Evolutionary conservation across 2,113 vertebrate species (phyloP), one percentile per base, ranked within the genome.

Genomic region (Sturnira hondurensis): DNA sequence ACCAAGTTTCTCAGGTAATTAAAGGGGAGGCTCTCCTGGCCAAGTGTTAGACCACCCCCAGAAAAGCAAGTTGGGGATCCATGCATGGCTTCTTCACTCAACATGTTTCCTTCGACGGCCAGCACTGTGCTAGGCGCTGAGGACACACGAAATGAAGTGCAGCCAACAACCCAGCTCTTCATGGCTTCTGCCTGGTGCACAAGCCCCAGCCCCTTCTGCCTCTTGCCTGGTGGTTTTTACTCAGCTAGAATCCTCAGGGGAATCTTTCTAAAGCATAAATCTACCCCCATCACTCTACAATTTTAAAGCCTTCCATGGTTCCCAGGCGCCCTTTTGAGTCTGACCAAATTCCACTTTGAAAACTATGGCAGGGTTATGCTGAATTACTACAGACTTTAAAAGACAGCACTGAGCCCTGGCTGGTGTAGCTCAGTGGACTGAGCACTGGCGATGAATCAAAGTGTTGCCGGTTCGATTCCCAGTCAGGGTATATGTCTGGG

Each of bases 141-240:
- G 58, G 77, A 47, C 5, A 50, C 2, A 0, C 0, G 11, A 6
- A 12, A 16, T 8, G 31, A 73, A 41, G 16, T 12, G 16, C 13
- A 50, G 47, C 26, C 22, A 26, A 58, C 14, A 9, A n/a, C 14
- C 36, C 8, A 65, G 61, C 41, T 78, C 76, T 85, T 54, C 17
- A 0, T 11, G 22, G 11, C 28, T 36, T 28, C 5, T 3, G 45
- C 41, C 58, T 89, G n/a, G 50, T 80, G 47, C 2, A 31, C 19
- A n/a, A 31, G 33, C 11, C 28, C 28, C 20, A 54, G n/a, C 50
- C 20, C 20, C 76, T n/a, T 20, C 6, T 3, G 68, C 56, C 67
- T 80, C 78, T 74, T 4, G 26, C 45, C 54, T 20, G 14, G n/a
- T 43, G 14, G 36, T 58, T 45, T 24, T 80, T 28, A 10, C 43